Conservation (phyloP, 30 jellyfish, hydroid and myxozoan species). For the Hydractinia symbiolongicarpus region DNA sequence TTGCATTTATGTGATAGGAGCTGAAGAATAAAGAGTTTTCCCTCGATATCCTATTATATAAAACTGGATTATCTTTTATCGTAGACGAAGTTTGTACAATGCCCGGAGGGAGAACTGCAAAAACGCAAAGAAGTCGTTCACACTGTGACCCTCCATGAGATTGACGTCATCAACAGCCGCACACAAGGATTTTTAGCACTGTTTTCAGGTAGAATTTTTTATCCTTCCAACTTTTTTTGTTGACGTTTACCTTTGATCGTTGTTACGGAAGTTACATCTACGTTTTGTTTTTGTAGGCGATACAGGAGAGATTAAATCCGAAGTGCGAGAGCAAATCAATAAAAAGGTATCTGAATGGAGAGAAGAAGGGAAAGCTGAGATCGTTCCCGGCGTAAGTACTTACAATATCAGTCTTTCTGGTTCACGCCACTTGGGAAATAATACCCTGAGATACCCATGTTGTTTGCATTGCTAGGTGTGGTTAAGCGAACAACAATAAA, state of each 20-base stretch:
- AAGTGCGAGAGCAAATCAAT: slow-evolving; percentile 93
- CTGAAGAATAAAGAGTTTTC: no score
- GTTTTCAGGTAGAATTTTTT: slow-evolving; percentile 60
- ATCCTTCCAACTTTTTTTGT: not conserved
- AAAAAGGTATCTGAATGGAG: slow-evolving; percentile 98
- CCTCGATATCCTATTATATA: no score
- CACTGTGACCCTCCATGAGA: slow-evolving; percentile 93
- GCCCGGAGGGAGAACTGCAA: slow-evolving; percentile 98
- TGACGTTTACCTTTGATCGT: no score
- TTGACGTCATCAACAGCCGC: slow-evolving; percentile 95
- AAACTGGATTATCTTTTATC: not conserved
- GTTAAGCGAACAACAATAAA: not conserved
- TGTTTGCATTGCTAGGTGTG: not conserved
- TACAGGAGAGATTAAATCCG: slow-evolving; percentile 96
- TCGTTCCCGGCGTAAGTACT: slow-evolving; percentile 92
- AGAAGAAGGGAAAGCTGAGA: slow-evolving; percentile 99
- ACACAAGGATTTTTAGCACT: slow-evolving; percentile 99
- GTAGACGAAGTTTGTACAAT: slow-evolving; percentile 93
- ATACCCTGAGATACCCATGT: not conserved
- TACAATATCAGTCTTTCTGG: not conserved
- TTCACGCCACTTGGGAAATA: not conserved
- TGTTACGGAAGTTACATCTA: not conserved
- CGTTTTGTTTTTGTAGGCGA: slow-evolving; percentile 54
- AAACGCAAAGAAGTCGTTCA: slow-evolving; percentile 95
- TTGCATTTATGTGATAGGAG: not conserved